A percentile compares a stretch with the other conserved stretches of the same genome.
These are phyloP conservation scores for Spodoptera littoralis DNA, from an alignment of 2,888 invertebrate genomes.

Conservation along the genomic window DNA sequence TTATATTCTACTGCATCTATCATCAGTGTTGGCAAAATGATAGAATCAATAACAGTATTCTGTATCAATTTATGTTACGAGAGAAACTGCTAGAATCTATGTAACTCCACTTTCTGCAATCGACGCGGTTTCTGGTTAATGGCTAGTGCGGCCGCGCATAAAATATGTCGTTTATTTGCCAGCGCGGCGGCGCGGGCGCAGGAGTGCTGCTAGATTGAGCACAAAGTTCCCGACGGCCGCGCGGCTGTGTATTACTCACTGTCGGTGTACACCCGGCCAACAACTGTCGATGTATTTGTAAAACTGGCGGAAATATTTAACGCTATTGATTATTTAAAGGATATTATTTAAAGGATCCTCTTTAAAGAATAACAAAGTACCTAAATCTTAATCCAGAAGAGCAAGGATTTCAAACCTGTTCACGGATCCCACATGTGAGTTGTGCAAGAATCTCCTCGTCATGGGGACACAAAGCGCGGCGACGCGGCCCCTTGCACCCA, in stretches of 20 bases:
- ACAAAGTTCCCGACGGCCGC: constrained; percentile 28
- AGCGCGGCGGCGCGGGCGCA: constrained; percentile 17
- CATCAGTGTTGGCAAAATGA: too few relatives aligned
- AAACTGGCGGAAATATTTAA: constrained; percentile 9
- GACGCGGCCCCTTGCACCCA: constrained; percentile 60
- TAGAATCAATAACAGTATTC: background rate
- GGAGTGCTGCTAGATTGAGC: constrained; percentile 19
- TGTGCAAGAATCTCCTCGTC: constrained; percentile 65
- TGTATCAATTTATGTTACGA: constrained; percentile 22
- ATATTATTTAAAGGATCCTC: too few relatives aligned
- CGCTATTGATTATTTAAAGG: background rate
- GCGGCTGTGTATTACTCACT: constrained; percentile 30
- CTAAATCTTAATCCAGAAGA: too few relatives aligned
- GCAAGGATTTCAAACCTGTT: constrained; percentile 8
- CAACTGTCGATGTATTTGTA: constrained; percentile 32
- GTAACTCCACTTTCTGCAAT: constrained; percentile 35
- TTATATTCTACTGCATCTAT: too few relatives aligned
- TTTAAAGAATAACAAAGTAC: too few relatives aligned
- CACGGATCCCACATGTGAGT: constrained; percentile 47
- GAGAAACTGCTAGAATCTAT: constrained; percentile 36
- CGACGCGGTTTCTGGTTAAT: constrained; percentile 34
- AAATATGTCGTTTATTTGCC: constrained; percentile 49
- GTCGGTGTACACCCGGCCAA: constrained; percentile 15
- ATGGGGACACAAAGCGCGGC: constrained; percentile 71
- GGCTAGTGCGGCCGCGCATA: constrained; percentile 28